These are phyloP conservation scores for Glomeris maerens DNA, from an alignment of 1,140 invertebrate genomes.

Conservation along the genomic window DNA sequence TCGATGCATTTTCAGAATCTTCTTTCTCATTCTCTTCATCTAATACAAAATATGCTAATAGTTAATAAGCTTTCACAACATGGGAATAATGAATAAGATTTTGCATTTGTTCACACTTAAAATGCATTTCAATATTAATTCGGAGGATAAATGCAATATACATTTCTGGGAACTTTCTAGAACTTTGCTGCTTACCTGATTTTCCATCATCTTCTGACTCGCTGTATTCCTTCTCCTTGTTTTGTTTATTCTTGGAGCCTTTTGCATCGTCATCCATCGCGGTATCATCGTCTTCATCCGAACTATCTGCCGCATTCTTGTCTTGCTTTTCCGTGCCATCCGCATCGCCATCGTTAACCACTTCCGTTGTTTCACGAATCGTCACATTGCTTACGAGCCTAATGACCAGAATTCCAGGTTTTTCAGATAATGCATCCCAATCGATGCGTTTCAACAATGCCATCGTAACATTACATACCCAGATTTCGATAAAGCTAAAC, in stretches of 20 bases:
- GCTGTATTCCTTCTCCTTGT: constrained; percentile 19
- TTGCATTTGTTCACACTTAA: no score
- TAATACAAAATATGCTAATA: no score
- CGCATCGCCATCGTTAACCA: constrained; percentile 24
- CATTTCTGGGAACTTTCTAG: constrained; percentile 11
- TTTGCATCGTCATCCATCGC: constrained; percentile 27
- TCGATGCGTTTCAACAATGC: no score
- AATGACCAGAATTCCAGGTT: no score
- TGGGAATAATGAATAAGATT: not conserved
- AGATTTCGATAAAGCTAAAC: constrained; percentile 5
- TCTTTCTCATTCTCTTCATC: constrained; percentile 18
- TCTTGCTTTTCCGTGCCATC: constrained; percentile 29
- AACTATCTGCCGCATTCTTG: constrained; percentile 33
- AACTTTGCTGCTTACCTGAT: constrained; percentile 11
- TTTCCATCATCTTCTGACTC: constrained; percentile 24
- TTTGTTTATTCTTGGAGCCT: constrained; percentile 25
- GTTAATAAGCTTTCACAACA: no score
- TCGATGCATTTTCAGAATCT: constrained; percentile 1
- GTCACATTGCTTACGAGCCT: constrained; percentile 8
- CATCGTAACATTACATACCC: constrained; percentile 2
- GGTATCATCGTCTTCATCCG: constrained; percentile 24
- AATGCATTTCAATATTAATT: no score
- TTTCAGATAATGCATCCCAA: no score
- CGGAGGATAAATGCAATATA: no score
- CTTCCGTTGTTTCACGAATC: constrained; percentile 25